phyloP scores from a whole-genome alignment of 2,113 vertebrate genomes.

The Meriones unguiculatus region DNA sequence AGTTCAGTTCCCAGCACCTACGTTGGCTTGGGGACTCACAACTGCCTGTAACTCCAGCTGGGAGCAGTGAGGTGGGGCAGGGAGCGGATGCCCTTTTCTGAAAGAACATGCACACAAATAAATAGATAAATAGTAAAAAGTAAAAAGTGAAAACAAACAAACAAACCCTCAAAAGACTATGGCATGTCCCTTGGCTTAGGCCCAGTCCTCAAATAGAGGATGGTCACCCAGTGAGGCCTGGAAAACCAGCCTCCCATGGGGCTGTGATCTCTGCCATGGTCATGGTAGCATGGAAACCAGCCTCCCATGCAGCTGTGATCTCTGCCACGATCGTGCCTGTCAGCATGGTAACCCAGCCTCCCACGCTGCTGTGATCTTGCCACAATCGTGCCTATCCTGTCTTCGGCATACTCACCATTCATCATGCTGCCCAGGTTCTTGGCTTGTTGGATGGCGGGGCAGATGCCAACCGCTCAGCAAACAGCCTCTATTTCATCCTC shows the following conservation, averaged over 20 bases:
- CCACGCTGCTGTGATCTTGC: background rate
- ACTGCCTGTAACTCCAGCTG: background rate
- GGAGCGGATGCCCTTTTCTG: background rate
- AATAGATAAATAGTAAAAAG: background rate
- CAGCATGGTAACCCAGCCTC: background rate
- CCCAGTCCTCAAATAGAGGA: background rate
- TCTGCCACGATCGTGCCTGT: background rate
- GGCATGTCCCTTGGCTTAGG: background rate
- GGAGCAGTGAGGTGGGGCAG: background rate
- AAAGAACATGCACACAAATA: background rate
- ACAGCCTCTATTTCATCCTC: background rate
- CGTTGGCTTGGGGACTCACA: background rate
- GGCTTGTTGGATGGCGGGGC: too few relatives aligned
- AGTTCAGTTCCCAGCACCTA: background rate
- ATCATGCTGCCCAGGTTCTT: background rate
- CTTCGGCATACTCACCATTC: background rate
- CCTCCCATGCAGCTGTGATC: accelerated
- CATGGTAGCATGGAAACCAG: background rate
- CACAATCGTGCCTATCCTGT: background rate
- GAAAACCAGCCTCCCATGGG: background rate
- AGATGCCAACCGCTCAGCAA: background rate
- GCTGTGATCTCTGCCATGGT: background rate
- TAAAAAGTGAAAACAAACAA: background rate
- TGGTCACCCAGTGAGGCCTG: background rate
- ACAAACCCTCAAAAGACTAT: background rate